phyloP scores from a whole-genome alignment of 2,888 invertebrate genomes.

The Pristionchus exspectatus region DNA sequence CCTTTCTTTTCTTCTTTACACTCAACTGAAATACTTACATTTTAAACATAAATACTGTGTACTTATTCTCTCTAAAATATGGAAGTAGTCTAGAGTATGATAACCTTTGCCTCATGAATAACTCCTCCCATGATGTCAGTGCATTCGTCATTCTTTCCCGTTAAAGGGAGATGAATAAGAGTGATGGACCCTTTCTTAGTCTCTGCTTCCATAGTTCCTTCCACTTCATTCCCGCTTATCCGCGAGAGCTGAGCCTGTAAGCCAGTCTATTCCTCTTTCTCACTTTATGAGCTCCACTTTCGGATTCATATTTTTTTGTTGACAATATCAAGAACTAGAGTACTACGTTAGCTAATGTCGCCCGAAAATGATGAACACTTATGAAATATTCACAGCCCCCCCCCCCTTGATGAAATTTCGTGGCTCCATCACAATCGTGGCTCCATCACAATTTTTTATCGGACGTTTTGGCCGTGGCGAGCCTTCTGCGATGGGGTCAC shows the following conservation, averaged over 20 bases:
- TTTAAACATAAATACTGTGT: neutral
- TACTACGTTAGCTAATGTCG: too few species aligned
- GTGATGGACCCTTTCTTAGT: slow-evolving; percentile 3
- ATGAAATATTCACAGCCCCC: too few species aligned
- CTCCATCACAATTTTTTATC: too few species aligned
- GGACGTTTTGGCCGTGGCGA: too few species aligned
- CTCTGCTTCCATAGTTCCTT: slow-evolving; percentile 10
- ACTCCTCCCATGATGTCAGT: slow-evolving; percentile 1
- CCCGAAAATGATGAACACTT: too few species aligned
- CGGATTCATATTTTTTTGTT: too few species aligned
- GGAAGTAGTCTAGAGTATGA: too few species aligned
- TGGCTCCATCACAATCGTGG: too few species aligned
- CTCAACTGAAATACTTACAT: neutral
- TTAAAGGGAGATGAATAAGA: neutral
- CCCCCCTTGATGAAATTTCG: too few species aligned
- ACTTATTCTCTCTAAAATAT: neutral
- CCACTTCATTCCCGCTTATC: slow-evolving; percentile 13
- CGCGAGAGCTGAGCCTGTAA: neutral
- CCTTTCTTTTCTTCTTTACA: slow-evolving; percentile 8
- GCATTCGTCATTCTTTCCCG: neutral
- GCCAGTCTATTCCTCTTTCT: neutral
- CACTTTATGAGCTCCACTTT: too few species aligned
- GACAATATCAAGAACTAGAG: too few species aligned
- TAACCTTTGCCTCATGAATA: slow-evolving; percentile 33
- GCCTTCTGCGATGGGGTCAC: too few species aligned